A percentile compares a stretch with the other conserved stretches of the same genome.
These are phyloP conservation scores for Leucophora obtusa DNA, from an alignment of 2,888 invertebrate genomes.

Conservation along the genomic window DNA sequence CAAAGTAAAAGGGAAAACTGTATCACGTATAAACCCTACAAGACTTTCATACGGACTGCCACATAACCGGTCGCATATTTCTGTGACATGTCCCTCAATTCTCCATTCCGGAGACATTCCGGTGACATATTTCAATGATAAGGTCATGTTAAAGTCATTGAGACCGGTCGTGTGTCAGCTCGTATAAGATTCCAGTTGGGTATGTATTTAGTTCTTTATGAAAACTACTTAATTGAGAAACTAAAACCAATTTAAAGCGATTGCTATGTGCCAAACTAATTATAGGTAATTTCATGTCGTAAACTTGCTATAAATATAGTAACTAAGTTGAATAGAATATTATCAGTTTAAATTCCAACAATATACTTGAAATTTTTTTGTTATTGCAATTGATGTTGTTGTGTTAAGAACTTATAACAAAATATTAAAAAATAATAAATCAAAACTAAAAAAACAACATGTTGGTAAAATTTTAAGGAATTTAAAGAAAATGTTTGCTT, in stretches of 20 bases:
- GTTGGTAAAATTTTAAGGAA: conserved; percentile 5
- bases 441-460: neutral
- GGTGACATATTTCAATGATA: too few species aligned
- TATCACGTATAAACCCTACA: too few species aligned
- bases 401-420: neutral
- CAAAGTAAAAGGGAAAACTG: too few species aligned
- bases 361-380: neutral
- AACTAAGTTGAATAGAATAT: neutral
- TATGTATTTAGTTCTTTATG: too few species aligned
- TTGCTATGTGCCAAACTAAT: neutral
- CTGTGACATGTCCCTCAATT: too few species aligned
- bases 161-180: too few species aligned
- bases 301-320: neutral
- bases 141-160: too few species aligned
- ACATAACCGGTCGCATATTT: too few species aligned
- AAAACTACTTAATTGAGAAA: too few species aligned
- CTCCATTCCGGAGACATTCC: too few species aligned
- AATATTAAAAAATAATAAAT: neutral
- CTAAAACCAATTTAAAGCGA: neutral
- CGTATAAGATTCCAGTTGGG: too few species aligned
- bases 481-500: neutral
- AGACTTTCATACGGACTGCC: too few species aligned
- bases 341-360: neutral
- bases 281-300: neutral
- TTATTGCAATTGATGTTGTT: neutral